Evolutionary conservation across 2,888 invertebrate species (phyloP).

Genomic region (Drosophila neonasuta): DNA sequence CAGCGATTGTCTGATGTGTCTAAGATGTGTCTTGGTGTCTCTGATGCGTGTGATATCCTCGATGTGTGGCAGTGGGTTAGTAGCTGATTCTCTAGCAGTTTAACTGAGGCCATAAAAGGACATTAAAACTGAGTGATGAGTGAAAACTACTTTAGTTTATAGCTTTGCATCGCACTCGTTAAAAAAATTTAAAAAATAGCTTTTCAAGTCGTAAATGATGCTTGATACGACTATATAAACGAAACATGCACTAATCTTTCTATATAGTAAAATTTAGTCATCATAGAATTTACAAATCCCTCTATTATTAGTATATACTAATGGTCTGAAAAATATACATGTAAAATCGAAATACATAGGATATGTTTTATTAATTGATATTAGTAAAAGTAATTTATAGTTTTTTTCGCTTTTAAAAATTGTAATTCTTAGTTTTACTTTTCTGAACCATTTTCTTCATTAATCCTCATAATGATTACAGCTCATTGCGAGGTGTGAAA

Average conservation of each 20-base stretch:
- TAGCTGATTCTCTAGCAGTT: constrained; percentile 9
- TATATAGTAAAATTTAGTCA: too few species aligned
- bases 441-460: background rate
- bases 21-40: constrained; percentile 8
- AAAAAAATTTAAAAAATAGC: background rate
- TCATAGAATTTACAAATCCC: too few species aligned
- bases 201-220: background rate
- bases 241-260: background rate
- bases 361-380: too few species aligned
- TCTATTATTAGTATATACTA: too few species aligned
- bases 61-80: constrained; percentile 54
- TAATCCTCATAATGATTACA: constrained; percentile 15
- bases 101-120: constrained; percentile 18
- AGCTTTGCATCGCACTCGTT: background rate
- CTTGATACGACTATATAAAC: background rate
- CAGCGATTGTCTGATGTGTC: constrained; percentile 11
- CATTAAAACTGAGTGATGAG: background rate
- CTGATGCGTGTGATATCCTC: constrained; percentile 24
- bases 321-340: too few species aligned
- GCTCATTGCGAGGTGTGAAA: constrained; percentile 20
- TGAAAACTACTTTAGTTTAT: constrained; percentile 12
- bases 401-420: background rate
- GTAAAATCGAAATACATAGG: too few species aligned
- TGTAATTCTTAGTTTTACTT: background rate
- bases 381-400: too few species aligned